Conservation (phyloP, 2,113 vertebrate genomes). For the Opisthocomus hoazin region DNA sequence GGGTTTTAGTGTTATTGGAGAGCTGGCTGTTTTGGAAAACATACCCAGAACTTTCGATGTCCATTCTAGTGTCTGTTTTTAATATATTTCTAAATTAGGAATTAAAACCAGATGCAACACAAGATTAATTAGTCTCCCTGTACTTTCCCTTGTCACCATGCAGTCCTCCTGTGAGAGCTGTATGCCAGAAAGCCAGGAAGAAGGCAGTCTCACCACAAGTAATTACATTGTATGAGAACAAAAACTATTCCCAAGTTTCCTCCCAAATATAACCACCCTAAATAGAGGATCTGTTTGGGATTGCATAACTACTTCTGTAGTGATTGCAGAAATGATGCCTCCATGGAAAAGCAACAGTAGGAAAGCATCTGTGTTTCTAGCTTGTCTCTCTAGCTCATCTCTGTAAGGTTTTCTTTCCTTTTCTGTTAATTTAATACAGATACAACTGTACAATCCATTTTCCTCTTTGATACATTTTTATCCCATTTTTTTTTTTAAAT, state of each 20-base stretch:
- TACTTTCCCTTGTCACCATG: not conserved
- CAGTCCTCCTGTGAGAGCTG: not conserved
- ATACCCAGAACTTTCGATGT: not conserved
- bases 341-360: not conserved
- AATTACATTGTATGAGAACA: not conserved
- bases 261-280: not conserved
- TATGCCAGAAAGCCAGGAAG: not conserved
- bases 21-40: not conserved
- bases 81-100: not conserved
- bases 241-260: not conserved
- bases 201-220: not conserved
- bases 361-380: not conserved
- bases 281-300: not conserved
- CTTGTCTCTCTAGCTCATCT: not conserved
- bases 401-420: not conserved
- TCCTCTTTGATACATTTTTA: not conserved
- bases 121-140: not conserved
- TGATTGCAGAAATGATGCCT: not conserved
- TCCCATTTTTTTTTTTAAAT: not conserved
- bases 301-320: not conserved
- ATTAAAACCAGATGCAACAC: not conserved
- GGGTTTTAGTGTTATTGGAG: not conserved
- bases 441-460: not conserved
- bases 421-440: not conserved
- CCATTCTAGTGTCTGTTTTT: not conserved